Evolutionary conservation across 2,113 vertebrate species (phyloP).

Genomic region (Tenrec ecaudatus): DNA sequence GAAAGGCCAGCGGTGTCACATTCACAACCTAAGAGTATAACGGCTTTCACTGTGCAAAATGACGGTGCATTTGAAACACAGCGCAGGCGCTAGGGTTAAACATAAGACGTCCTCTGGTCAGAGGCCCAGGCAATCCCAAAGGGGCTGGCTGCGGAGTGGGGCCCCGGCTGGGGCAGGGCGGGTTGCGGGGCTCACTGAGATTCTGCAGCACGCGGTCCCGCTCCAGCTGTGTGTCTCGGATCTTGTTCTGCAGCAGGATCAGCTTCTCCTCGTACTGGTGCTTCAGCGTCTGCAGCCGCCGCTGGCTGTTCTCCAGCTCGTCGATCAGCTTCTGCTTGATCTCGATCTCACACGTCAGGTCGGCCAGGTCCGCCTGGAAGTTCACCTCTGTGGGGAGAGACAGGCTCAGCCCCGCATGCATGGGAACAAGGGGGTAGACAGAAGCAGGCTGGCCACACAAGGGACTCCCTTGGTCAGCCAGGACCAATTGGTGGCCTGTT

Average conservation of each 20-base stretch:
- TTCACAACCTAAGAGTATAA: neutral
- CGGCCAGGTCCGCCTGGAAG: slow-evolving; percentile 95
- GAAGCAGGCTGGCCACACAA: neutral
- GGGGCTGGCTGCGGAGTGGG: neutral
- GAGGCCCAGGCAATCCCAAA: neutral
- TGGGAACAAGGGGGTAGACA: neutral
- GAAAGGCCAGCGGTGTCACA: neutral
- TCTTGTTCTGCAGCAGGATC: slow-evolving; percentile 97
- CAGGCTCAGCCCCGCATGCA: neutral
- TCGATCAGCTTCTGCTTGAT: slow-evolving; percentile 99
- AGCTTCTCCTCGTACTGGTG: slow-evolving; percentile 99
- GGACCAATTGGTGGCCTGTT: too few relatives aligned
- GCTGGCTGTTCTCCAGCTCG: slow-evolving; percentile 98
- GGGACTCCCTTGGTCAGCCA: too few relatives aligned
- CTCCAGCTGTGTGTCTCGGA: slow-evolving; percentile 97
- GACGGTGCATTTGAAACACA: neutral
- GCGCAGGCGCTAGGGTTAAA: neutral
- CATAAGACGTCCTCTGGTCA: neutral
- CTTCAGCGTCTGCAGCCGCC: slow-evolving; percentile 95
- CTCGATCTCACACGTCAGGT: slow-evolving; percentile 98
- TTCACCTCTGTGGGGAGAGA: slow-evolving; percentile 87
- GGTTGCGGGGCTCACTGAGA: slow-evolving; percentile 90
- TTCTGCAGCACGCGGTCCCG: slow-evolving; percentile 97
- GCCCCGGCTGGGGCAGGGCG: neutral
- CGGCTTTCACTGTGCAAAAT: neutral